Base-by-base conservation (phyloP, 2,888 invertebrate species). In the Atethmia centrago region DNA sequence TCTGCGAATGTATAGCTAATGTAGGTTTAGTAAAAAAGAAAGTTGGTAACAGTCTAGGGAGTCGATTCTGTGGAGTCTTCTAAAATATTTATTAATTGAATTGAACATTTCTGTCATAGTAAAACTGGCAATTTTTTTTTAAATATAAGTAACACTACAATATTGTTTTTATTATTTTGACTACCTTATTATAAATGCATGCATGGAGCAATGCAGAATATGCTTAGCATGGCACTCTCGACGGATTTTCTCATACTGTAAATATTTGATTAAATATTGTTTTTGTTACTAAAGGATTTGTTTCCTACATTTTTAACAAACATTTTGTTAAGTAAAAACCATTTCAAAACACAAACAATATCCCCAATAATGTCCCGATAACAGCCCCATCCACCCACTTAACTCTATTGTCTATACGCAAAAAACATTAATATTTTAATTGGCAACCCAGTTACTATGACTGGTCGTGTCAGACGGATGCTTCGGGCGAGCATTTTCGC, bases 381-480 rank as follows among this genome's bases (percentile, higher is more conserved):
- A 51, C 64, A 63, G 51, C 12, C 10, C 45, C 42, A 77, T 83
- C 87, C 85, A 83, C 86, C 86, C 88, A 87, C 85, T 62, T 73
- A 82, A 31, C 61, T 90, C 88, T 87, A 71, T 80, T 73, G 74
- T 89, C 80, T 90, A 86, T 86, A 75, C 56, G 21, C 21, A 59
- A 70, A 71, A n/a, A 70, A 58, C n/a, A 66, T 79, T 72, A 62
- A 72, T 74, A 88, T 89, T 91, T 88, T 74, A 65, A 73, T 74
- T 91, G 85, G 94, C 90, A 94, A 94, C 93, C 85, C 93, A 94
- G 93, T 93, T 92, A 93, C 90, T 92, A 92, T 93, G 93, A 94
- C 92, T 92, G 95, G 93, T 95, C 94, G 95, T 96, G 95, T 95
- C 95, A 94, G 92, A 91, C 91, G 94, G 92, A 92, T 95, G 95